Evolutionary conservation across 2,797 vertebrate genomes (phyloP), one percentile per base, ranked within the genome.

Genomic region (Muscicapa comitata): DNA sequence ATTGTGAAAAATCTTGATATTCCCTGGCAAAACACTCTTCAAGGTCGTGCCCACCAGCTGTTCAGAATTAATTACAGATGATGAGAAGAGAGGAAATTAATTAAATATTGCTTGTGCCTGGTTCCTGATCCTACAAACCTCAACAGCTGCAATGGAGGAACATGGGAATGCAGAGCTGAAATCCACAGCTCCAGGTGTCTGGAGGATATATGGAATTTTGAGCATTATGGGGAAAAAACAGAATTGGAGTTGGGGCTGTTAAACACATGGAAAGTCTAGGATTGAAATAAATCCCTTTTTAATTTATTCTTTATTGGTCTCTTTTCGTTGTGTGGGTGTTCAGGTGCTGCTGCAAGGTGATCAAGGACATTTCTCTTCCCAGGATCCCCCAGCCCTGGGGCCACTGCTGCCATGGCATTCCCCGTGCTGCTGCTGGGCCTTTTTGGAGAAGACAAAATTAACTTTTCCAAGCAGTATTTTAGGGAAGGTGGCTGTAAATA

Each of bases 391-490:
- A 51, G 62, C 73, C 11, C 4, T 10, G 12, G 65, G 66, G 62
- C 38, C 48, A 3, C 35, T 5, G 4, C 67, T 81, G 40, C 4
- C 4, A 7, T 59, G 83, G 28, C 72, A 29, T 54, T 47, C 78
- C 72, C 10, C 6, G 7, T 48, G 79, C 88, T 85, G 43, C 90
- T 23, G 11, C 4, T 88, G 48, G 37, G 4, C 45, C 68, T 85
- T 50, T 50, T 11, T 50, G 48, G 26, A 86, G 78, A 78, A 45
- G 72, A 70, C 91, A 68, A 78, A 71, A 94, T 90, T 55, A 45
- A 70, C 75, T 94, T 97, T 96, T 88, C 94, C 89, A 66, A 70
- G 82, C 73, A 19, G 68, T 45, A 53, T 91, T 96, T 95, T 78
- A 66, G 89, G 70, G 84, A 94, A 29, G 54, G 54, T 58, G 89